These are phyloP conservation scores for Hippocampus kuda DNA, from an alignment of 2,797 vertebrate genomes.

Conservation along the genomic window DNA sequence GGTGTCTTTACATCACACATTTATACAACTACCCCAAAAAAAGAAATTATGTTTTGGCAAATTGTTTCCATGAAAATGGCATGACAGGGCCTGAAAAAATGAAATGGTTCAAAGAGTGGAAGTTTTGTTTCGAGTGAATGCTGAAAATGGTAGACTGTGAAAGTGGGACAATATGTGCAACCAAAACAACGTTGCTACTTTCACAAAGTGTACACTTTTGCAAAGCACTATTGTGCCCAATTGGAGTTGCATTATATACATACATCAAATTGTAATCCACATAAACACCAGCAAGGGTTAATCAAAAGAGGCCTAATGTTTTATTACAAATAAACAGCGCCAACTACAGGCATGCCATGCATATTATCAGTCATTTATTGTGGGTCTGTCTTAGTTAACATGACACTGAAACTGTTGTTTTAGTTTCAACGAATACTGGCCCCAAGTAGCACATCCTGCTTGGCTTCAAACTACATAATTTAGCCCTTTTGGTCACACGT, in stretches of 20 bases:
- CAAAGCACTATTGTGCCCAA: not conserved
- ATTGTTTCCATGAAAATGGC: not conserved
- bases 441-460: slow-evolving; percentile 16
- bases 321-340: not conserved
- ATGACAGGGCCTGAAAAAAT: not conserved
- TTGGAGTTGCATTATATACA: not conserved
- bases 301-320: not conserved
- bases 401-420: not conserved
- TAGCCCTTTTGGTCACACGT: slow-evolving; percentile 31
- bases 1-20: not conserved
- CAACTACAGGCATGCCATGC: not conserved
- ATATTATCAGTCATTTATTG: not conserved
- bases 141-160: not conserved
- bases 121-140: not conserved
- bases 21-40: not conserved
- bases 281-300: not conserved
- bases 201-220: not conserved
- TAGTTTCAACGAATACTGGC: not conserved
- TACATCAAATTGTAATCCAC: not conserved
- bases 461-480: slow-evolving; percentile 17
- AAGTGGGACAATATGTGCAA: not conserved
- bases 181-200: not conserved
- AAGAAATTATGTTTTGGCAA: not conserved
- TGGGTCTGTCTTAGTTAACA: not conserved
- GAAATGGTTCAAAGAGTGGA: not conserved